A percentile compares a stretch with the other conserved stretches of the same genome.
phyloP scores from a whole-genome alignment of 2,113 vertebrate genomes.

The Ammodytes dubius region DNA sequence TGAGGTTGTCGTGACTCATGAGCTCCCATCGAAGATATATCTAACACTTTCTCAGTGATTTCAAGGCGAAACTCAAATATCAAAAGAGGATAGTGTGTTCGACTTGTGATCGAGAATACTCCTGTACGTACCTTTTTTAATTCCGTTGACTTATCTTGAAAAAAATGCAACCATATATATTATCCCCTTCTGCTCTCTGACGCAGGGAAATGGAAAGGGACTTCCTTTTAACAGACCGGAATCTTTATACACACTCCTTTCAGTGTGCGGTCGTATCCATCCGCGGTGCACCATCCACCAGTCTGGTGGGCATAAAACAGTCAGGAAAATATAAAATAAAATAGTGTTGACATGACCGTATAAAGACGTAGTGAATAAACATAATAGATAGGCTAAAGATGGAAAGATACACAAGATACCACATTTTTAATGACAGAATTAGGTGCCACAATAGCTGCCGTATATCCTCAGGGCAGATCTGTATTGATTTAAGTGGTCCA shows the following conservation, averaged over 20 bases:
- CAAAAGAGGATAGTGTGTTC: fast-evolving
- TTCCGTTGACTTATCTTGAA: conserved; percentile 83
- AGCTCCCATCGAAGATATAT: conserved; percentile 1
- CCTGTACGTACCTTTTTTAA: conserved; percentile 73
- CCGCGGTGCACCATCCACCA: conserved; percentile 71
- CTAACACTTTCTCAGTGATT: background rate
- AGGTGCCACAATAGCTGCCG: fast-evolving
- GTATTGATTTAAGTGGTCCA: background rate
- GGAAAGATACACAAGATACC: background rate
- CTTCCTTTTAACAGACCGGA: conserved; percentile 78
- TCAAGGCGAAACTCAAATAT: background rate
- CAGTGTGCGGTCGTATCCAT: conserved; percentile 79
- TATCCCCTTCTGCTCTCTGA: conserved; percentile 80
- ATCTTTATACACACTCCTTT: conserved; percentile 83
- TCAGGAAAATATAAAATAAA: no score
- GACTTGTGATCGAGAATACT: fast-evolving
- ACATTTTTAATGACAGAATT: background rate
- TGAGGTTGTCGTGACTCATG: conserved; percentile 41
- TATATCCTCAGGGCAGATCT: background rate
- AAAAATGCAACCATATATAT: conserved; percentile 77
- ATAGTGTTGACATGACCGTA: background rate
- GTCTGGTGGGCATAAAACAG: background rate
- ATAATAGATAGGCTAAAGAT: background rate
- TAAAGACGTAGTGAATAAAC: background rate
- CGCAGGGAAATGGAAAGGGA: conserved; percentile 83